Evolutionary conservation across 2,888 invertebrate genomes (phyloP).

Genomic region (Sarcophaga rosellei): DNA sequence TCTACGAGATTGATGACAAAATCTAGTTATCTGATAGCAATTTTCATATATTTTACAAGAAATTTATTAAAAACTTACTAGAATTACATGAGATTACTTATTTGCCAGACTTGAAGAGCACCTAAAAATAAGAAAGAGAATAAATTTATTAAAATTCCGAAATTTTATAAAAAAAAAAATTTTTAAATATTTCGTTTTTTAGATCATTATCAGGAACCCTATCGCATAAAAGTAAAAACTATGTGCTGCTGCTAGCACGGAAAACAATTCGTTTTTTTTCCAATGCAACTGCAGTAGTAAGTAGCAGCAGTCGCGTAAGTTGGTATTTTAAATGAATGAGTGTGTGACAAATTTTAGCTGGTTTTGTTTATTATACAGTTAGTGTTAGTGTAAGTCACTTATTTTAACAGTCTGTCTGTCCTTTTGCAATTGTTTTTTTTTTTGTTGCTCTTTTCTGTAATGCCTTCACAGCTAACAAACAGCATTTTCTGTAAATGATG

Average conservation of each 20-base stretch:
- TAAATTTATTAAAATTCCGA: too few relatives aligned
- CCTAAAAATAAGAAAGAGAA: not conserved
- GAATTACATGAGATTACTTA: not conserved
- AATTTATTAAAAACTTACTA: not conserved
- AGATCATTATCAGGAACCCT: too few relatives aligned
- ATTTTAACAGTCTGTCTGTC: not conserved
- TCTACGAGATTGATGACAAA: too few relatives aligned
- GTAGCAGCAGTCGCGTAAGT: too few relatives aligned
- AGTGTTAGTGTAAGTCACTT: conserved; percentile 15
- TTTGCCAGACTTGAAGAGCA: not conserved
- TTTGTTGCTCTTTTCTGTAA: conserved; percentile 4
- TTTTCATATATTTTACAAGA: too few relatives aligned
- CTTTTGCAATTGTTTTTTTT: not conserved
- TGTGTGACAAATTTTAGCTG: not conserved
- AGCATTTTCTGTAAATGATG: not conserved
- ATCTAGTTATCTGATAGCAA: too few relatives aligned
- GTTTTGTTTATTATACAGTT: not conserved
- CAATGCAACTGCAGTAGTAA: not conserved
- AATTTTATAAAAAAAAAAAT: too few relatives aligned
- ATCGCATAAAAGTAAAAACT: too few relatives aligned
- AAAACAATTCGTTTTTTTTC: too few relatives aligned
- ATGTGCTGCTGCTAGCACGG: too few relatives aligned
- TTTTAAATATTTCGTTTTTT: too few relatives aligned
- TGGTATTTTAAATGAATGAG: not conserved
- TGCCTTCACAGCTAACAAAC: not conserved